Evolutionary conservation across 1,140 invertebrate genomes (phyloP).

Genomic region (Parapsyche elsis): DNA sequence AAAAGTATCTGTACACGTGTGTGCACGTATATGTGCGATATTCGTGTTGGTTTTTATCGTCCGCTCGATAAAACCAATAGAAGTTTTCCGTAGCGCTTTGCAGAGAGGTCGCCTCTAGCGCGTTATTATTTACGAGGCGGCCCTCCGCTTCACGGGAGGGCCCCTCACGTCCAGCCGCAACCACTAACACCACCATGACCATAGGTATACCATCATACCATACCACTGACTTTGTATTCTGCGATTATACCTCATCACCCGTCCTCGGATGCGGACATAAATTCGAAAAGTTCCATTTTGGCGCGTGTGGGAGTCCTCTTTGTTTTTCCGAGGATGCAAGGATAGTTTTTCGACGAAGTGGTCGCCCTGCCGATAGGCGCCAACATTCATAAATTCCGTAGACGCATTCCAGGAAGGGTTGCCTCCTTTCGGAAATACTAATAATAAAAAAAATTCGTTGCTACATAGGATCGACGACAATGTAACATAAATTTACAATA

Average conservation of each 20-base stretch:
- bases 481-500: slow-evolving; percentile 5
- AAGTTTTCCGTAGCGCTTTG: background rate
- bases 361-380: background rate
- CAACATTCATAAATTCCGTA: slow-evolving; percentile 13
- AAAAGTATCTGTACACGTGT: too few species aligned
- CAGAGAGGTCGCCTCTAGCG: slow-evolving; percentile 7
- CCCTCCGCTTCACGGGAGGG: slow-evolving; percentile 22
- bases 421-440: background rate
- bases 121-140: slow-evolving; percentile 30
- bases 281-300: slow-evolving; percentile 28
- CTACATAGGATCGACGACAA: background rate
- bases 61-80: slow-evolving; percentile 14
- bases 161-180: background rate
- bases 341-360: background rate
- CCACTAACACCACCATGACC: background rate
- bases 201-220: background rate
- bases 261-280: background rate
- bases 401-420: slow-evolving; percentile 22
- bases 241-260: background rate
- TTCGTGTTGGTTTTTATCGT: slow-evolving; percentile 7
- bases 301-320: background rate
- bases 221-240: background rate
- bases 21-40: too few species aligned
- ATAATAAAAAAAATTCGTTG: too few species aligned
- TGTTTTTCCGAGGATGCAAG: background rate